A percentile compares a stretch with the other conserved stretches of the same genome.
Conservation (phyloP, 1,140 invertebrate genomes). For the Ericerus pela region DNA sequence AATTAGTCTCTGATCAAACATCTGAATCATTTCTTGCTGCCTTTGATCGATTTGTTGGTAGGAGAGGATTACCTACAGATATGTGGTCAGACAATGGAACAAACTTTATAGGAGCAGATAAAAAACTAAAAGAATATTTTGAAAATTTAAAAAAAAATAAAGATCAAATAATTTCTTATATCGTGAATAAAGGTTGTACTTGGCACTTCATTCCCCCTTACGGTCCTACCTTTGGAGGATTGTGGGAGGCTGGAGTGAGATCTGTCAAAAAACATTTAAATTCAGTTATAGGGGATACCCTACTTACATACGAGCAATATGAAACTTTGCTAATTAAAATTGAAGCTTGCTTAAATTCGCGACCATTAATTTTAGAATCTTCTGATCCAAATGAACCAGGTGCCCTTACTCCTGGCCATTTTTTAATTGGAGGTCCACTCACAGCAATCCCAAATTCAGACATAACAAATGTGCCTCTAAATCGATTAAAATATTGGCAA, state of each 20-base stretch:
- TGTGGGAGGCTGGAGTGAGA: constrained; percentile 27
- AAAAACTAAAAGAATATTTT: too few relatives aligned
- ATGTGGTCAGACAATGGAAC: too few relatives aligned
- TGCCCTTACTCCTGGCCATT: not conserved
- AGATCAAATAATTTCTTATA: too few relatives aligned
- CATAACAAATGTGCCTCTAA: not conserved
- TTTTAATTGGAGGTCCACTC: not conserved
- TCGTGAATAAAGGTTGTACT: not conserved
- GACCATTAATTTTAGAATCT: constrained; percentile 21
- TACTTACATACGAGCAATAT: constrained; percentile 27
- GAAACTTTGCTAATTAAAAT: constrained; percentile 24
- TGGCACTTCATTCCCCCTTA: constrained; percentile 27
- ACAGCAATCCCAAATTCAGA: not conserved
- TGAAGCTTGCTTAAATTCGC: constrained; percentile 26
- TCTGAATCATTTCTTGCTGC: constrained; percentile 30
- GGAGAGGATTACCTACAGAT: too few relatives aligned
- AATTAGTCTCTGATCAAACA: constrained; percentile 29
- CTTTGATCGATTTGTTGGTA: constrained; percentile 30
- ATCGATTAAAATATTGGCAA: not conserved
- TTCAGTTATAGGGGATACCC: constrained; percentile 16
- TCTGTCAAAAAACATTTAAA: constrained; percentile 25
- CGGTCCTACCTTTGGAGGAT: constrained; percentile 25
- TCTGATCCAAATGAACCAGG: constrained; percentile 22
- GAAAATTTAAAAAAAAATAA: too few relatives aligned
- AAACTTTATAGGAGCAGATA: too few relatives aligned